Evolutionary conservation across 2,113 vertebrate species (phyloP).

Genomic region (Rhea americana): DNA sequence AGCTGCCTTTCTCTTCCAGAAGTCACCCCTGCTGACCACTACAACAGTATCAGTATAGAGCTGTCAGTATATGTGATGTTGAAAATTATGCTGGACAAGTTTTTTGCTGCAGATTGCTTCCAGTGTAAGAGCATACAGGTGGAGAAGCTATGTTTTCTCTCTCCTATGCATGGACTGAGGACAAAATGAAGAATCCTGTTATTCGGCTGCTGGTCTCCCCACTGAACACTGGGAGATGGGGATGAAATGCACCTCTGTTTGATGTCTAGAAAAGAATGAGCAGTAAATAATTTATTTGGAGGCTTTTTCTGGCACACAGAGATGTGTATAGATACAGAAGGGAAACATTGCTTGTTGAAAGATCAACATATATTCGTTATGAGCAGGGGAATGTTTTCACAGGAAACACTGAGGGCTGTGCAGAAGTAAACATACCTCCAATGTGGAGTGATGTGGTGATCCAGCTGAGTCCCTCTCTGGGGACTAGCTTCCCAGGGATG

Average conservation of each 20-base stretch:
- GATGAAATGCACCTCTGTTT: neutral
- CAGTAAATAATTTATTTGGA: constrained; percentile 28
- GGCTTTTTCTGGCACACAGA: constrained; percentile 9
- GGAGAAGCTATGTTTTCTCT: neutral
- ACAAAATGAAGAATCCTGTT: neutral
- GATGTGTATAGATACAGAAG: constrained; percentile 36
- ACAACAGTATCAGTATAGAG: neutral
- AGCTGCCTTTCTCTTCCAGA: neutral
- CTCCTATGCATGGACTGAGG: neutral
- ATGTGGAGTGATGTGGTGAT: neutral
- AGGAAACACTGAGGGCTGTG: constrained; percentile 44
- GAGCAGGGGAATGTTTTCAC: constrained; percentile 58
- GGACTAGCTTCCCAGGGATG: constrained; percentile 47
- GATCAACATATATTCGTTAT: constrained; percentile 56
- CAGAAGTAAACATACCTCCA: constrained; percentile 68
- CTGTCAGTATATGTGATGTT: neutral
- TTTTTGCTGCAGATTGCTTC: neutral
- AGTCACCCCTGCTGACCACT: neutral
- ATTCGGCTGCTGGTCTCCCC: neutral
- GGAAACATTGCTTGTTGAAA: constrained; percentile 38
- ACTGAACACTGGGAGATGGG: fast-evolving
- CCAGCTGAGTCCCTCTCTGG: constrained; percentile 28
- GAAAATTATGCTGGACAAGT: neutral
- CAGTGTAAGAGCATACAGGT: neutral
- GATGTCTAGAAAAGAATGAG: neutral